Percentiles rank a stretch among this genome's conserved stretches.
phyloP scores from a whole-genome alignment of 2,797 vertebrate genomes.

The Anniella stebbinsi region DNA sequence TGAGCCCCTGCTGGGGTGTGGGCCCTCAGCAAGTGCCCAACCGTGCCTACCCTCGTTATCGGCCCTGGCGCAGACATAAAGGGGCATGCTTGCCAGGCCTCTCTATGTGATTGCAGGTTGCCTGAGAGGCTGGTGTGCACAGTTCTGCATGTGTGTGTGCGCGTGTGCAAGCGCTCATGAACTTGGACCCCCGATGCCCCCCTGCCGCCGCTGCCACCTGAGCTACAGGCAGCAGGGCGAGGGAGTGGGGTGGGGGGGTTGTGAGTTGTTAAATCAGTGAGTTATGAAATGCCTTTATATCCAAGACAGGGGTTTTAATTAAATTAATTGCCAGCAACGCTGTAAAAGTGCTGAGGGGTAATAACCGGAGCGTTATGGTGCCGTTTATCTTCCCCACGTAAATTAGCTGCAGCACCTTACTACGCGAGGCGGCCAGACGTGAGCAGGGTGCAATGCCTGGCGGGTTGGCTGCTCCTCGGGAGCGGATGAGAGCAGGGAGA shows the following conservation, averaged over 20 bases:
- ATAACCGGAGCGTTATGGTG: conserved; percentile 86
- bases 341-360: conserved; percentile 92
- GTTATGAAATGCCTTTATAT: conserved; percentile 89
- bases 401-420: conserved; percentile 78
- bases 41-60: too few relatives aligned
- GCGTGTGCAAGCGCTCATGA: background rate
- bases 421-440: conserved; percentile 26
- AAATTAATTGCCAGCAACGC: conserved; percentile 94
- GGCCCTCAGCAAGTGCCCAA: too few relatives aligned
- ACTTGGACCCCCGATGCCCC: background rate
- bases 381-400: conserved; percentile 86
- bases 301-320: conserved; percentile 91
- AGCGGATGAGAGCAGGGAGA: background rate
- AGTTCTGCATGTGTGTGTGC: too few relatives aligned
- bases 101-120: background rate
- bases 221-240: conserved; percentile 3
- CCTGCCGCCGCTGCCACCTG: background rate
- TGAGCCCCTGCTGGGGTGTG: too few relatives aligned
- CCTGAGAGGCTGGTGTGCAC: background rate
- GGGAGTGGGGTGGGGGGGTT: conserved; percentile 41
- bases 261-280: conserved; percentile 85
- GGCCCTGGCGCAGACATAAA: background rate
- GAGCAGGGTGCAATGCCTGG: conserved; percentile 34
- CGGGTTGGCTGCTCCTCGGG: background rate
- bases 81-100: background rate